Evolutionary conservation across 2,113 vertebrate genomes (phyloP).

Genomic region (Erinaceus europaeus): DNA sequence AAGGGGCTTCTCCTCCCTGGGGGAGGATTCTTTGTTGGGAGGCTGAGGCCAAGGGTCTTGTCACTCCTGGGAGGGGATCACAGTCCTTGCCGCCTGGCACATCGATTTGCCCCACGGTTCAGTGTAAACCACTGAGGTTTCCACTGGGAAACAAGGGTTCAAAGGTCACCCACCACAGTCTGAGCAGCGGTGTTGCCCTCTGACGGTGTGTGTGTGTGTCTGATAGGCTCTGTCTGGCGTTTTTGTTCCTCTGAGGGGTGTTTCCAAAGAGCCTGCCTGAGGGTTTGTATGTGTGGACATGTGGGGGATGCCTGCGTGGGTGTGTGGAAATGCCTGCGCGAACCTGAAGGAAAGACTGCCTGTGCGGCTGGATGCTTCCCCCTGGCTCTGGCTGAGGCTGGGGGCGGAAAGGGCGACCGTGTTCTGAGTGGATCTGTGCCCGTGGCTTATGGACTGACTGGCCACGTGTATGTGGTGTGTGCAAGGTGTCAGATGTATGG

Average conservation of each 20-base stretch:
- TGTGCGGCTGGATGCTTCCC: no score
- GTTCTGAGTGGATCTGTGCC: background rate
- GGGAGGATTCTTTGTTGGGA: background rate
- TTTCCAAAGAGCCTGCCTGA: background rate
- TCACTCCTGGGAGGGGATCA: background rate
- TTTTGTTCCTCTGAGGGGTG: background rate
- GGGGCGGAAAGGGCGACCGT: background rate
- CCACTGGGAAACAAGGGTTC: background rate
- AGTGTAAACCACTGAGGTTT: background rate
- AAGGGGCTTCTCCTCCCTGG: background rate
- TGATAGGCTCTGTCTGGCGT: background rate
- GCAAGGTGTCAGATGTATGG: background rate
- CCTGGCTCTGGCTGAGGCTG: background rate
- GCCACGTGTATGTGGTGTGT: no score
- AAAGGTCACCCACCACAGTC: background rate
- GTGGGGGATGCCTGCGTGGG: background rate
- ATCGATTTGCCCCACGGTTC: background rate
- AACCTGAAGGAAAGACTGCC: no score
- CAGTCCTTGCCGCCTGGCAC: rapidly evolving
- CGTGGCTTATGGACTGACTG: no score
- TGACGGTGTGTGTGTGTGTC: background rate
- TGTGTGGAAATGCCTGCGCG: no score
- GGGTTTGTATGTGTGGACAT: background rate
- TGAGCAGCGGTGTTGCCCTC: background rate
- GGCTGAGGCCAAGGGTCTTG: background rate